Percentiles rank a stretch among this genome's conserved stretches.
These are phyloP conservation scores for Montipora sp. DNA, from an alignment of 64 coral and sea anemone species.

Conservation along the genomic window DNA sequence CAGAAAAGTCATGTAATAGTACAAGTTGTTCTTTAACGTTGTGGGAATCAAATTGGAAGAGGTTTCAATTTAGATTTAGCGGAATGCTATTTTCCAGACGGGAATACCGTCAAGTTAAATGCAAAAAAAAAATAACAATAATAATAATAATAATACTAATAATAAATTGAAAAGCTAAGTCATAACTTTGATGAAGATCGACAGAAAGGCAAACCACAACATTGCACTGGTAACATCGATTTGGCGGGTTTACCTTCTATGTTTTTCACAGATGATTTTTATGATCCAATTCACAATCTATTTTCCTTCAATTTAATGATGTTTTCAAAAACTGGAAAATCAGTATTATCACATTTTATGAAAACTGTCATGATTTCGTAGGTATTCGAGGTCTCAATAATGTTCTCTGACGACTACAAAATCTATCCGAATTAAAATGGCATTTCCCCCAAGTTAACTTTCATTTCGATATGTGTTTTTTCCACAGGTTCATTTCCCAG, in stretches of 20 bases:
- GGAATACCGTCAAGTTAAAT: neutral
- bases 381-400: neutral
- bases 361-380: too few relatives aligned
- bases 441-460: neutral
- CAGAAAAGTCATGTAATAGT: neutral
- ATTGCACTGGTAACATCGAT: neutral
- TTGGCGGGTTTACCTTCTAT: neutral
- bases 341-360: too few relatives aligned
- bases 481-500: slow-evolving; percentile 37
- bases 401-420: neutral
- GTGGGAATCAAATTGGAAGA: neutral
- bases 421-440: neutral
- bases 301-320: neutral
- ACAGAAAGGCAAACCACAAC: too few relatives aligned
- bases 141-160: too few relatives aligned
- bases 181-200: too few relatives aligned
- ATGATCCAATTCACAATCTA: neutral
- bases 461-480: neutral
- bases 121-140: neutral
- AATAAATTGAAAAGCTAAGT: too few relatives aligned
- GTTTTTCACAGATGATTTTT: neutral
- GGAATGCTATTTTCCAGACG: neutral
- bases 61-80: neutral
- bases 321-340: too few relatives aligned
- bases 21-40: neutral